Conservation (phyloP, 2,113 vertebrate genomes). For the Synchiropus splendidus region DNA sequence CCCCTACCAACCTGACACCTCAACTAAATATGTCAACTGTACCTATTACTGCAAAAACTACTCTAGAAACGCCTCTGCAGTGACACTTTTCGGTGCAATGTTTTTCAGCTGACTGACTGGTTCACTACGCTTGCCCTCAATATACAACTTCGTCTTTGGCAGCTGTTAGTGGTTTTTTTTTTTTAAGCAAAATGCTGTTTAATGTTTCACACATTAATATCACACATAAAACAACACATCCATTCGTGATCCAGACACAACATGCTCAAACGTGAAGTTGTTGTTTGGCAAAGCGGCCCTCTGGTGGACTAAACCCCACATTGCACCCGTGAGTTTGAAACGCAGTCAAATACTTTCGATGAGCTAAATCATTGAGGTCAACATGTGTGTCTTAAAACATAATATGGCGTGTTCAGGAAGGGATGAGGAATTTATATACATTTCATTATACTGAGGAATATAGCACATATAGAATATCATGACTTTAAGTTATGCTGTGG, state of each 20-base stretch:
- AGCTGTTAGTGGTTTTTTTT: constrained; percentile 96
- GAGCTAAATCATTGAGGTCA: no score
- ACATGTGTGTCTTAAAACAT: no score
- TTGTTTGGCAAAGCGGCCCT: constrained; percentile 57
- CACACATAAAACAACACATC: constrained; percentile 29
- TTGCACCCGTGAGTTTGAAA: no score
- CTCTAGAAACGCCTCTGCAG: constrained; percentile 2
- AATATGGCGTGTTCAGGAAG: no score
- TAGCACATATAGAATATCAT: no score
- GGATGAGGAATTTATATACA: no score
- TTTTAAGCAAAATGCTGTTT: constrained; percentile 96
- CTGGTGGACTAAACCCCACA: constrained; percentile 40
- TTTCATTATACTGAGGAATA: no score
- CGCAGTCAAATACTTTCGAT: no score
- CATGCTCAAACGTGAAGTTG: constrained; percentile 71
- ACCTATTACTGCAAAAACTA: no score
- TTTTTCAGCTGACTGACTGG: no score
- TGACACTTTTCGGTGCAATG: constrained; percentile 1
- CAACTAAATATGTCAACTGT: background rate
- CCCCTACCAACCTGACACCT: constrained; percentile 53
- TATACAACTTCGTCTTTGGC: constrained; percentile 48
- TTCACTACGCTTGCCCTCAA: no score
- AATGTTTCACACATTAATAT: constrained; percentile 73
- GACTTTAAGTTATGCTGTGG: no score
- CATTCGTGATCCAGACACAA: constrained; percentile 70